Percentiles rank a stretch among this genome's conserved stretches.
These are phyloP conservation scores for Tricholaema leucomelas DNA, from an alignment of 2,113 vertebrate species.

Conservation along the genomic window DNA sequence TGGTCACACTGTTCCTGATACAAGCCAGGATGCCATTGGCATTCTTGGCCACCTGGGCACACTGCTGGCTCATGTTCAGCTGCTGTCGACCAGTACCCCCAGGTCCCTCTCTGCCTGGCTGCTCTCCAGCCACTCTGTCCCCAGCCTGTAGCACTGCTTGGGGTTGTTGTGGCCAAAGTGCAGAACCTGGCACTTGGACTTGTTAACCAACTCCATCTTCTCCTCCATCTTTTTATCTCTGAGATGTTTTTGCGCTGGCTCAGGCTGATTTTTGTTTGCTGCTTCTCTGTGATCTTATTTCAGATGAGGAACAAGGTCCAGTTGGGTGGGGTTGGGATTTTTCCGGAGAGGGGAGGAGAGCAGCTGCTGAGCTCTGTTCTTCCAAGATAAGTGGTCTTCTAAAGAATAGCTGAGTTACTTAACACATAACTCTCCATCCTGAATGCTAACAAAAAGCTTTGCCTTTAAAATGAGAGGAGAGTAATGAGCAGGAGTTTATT, in stretches of 20 bases:
- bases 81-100: no score
- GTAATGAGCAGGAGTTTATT: slow-evolving; percentile 35
- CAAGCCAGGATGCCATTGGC: no score
- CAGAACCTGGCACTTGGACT: no score
- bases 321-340: not conserved
- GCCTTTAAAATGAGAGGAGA: not conserved
- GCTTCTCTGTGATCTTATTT: not conserved
- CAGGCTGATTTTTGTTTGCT: not conserved
- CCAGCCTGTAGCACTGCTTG: no score
- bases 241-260: not conserved
- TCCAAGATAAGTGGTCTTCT: slow-evolving; percentile 29
- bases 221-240: not conserved
- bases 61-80: no score
- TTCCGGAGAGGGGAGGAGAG: not conserved
- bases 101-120: no score
- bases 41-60: no score
- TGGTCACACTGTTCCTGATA: no score
- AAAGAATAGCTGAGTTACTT: slow-evolving; percentile 12
- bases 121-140: no score
- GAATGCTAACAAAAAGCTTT: slow-evolving; percentile 19
- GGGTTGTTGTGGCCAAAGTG: no score
- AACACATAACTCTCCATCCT: not conserved
- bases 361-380: not conserved
- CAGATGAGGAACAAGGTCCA: not conserved
- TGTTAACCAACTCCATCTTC: no score